Evolutionary conservation across 1,140 invertebrate genomes (phyloP), one percentile per base, ranked within the genome.

Genomic region (Rhagoletis pomonella): DNA sequence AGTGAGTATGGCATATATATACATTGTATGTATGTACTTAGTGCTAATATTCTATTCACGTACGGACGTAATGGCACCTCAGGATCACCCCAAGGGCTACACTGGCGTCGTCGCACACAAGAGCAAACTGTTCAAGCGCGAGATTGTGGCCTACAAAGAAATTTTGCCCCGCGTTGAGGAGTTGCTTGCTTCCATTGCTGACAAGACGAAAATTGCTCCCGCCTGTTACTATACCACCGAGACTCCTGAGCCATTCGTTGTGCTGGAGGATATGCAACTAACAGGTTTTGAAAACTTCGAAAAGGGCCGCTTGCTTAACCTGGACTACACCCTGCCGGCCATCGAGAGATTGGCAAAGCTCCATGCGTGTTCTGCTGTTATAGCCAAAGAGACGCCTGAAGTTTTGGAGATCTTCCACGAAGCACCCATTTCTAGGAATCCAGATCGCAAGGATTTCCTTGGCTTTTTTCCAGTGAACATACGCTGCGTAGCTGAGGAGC

Each of bases 281-380:
- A 89, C 87, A 19, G 91, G 90, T 3, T 93, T 89, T 67, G 90
- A 91, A 60, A 92, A 92, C 64, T 93, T 93, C 58, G 92, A 92
- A 42, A 90, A 88, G 0, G 89, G 90, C n/a, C 92, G 91, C 3
- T 88, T 93, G 2, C 89, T 93, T 0, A 93, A 93, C 86, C 87
- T 93, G 87, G 92, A 93, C 81, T 91, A 93, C 55, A 89, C 91
- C 1, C 77, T 93, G 85, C 91, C 89, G 44, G 90, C 90, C 42
- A 88, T 95, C n/a, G 92, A 93, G 17, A 94, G 94, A 88, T 87
- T 96, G 69, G 95, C 94, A 0, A 94, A 91, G 87, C 93, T 95
- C 86, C 95, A 96, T 88, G 95, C 95, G 0, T 91, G 93, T 60
- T 94, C 94, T 0, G 93, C 94, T 3, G 85, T 93, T 3, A 90